Evolutionary conservation across 2,113 vertebrate species (phyloP).

Genomic region (Platysternon megacephalum): DNA sequence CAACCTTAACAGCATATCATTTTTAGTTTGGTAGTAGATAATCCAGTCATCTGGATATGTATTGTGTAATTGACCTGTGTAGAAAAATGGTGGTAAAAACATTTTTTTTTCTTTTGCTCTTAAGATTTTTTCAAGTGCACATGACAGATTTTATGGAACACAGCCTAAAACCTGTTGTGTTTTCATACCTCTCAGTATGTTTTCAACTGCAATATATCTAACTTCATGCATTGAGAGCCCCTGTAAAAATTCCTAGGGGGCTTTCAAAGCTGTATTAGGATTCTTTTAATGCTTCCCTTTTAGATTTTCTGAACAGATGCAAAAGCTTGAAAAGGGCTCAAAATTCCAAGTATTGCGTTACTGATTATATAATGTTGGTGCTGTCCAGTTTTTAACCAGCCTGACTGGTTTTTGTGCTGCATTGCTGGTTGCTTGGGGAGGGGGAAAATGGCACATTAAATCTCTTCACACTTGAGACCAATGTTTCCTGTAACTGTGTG

Average conservation of each 20-base stretch:
- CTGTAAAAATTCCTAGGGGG: neutral
- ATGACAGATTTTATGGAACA: neutral
- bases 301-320: neutral
- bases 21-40: too few species aligned
- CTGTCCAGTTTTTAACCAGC: too few species aligned
- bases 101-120: accelerated
- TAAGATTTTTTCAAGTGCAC: neutral
- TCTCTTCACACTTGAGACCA: too few species aligned
- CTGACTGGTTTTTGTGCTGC: too few species aligned
- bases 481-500: too few species aligned
- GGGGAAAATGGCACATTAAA: too few species aligned
- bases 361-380: neutral
- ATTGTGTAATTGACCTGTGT: too few species aligned
- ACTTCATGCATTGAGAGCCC: neutral
- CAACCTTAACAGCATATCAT: too few species aligned
- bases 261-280: neutral
- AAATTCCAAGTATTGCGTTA: constrained; percentile 24
- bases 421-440: too few species aligned
- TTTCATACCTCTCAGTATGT: accelerated
- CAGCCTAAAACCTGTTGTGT: neutral
- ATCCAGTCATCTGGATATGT: too few species aligned
- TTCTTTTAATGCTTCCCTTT: neutral
- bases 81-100: neutral
- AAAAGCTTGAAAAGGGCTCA: constrained; percentile 41
- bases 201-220: neutral